These are phyloP conservation scores for Rhea pennata DNA, from an alignment of 2,113 vertebrate genomes.

Conservation along the genomic window DNA sequence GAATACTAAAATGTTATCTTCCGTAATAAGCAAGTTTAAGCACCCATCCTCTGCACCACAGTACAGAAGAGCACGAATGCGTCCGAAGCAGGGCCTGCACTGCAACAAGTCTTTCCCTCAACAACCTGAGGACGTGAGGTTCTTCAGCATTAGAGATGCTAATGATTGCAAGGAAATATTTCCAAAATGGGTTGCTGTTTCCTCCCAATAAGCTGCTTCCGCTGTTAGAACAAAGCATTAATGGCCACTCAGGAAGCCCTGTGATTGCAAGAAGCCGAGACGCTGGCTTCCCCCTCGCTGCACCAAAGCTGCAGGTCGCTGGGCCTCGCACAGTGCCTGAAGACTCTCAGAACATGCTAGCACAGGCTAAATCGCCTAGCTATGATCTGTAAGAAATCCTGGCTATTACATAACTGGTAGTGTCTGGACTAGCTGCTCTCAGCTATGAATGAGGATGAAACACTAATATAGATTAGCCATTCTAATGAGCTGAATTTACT, in stretches of 20 bases:
- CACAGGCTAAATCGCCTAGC: fast-evolving
- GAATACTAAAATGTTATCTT: fast-evolving
- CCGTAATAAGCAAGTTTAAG: fast-evolving
- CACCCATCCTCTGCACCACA: fast-evolving
- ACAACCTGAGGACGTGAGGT: background rate
- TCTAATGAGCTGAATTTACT: slow-evolving; percentile 36
- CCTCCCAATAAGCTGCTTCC: slow-evolving; percentile 22
- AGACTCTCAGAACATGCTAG: fast-evolving
- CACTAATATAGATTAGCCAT: background rate
- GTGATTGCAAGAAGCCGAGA: slow-evolving; percentile 17
- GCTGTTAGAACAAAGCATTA: background rate
- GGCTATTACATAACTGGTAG: fast-evolving
- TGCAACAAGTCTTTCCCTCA: background rate
- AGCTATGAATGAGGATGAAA: background rate
- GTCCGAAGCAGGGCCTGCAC: background rate
- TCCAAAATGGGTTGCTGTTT: background rate
- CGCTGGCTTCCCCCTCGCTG: background rate
- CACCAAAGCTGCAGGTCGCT: background rate
- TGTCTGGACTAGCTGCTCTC: background rate
- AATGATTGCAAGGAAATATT: background rate
- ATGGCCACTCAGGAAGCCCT: slow-evolving; percentile 48
- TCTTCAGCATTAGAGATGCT: background rate
- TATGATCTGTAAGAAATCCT: background rate
- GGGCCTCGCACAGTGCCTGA: background rate
- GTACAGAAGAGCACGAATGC: fast-evolving